These are phyloP conservation scores for Albula glossodonta DNA, from an alignment of 2,113 vertebrate species.

Conservation along the genomic window DNA sequence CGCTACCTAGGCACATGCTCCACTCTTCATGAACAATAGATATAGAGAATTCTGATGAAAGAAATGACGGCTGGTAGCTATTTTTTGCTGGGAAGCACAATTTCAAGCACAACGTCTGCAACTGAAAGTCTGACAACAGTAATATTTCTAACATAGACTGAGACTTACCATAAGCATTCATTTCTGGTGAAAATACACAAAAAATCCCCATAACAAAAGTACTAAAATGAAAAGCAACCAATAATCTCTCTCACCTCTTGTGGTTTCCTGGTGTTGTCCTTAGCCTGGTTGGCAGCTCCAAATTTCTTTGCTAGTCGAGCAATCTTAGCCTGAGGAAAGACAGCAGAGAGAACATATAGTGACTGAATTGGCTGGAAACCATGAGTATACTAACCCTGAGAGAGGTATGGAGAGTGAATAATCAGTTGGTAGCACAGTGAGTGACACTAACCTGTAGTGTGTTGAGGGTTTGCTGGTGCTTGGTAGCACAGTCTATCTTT, in stretches of 20 bases:
- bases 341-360: neutral
- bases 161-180: too few species aligned
- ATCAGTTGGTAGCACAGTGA: conserved; percentile 27
- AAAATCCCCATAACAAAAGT: neutral
- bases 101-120: too few species aligned
- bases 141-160: too few species aligned
- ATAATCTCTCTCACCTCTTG: conserved; percentile 73
- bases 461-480: conserved; percentile 79
- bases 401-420: neutral
- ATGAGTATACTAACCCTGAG: neutral
- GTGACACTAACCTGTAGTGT: conserved; percentile 79
- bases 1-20: too few species aligned
- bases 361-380: neutral
- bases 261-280: conserved; percentile 86
- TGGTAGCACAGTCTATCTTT: conserved; percentile 75
- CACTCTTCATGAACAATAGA: too few species aligned
- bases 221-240: neutral
- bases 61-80: too few species aligned
- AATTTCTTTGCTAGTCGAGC: conserved; percentile 89
- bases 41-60: too few species aligned
- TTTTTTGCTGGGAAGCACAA: too few species aligned
- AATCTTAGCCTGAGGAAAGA: conserved; percentile 82
- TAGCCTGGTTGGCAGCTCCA: conserved; percentile 83
- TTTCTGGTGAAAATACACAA: too few species aligned
- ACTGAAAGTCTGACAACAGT: too few species aligned